phyloP scores from a whole-genome alignment of 2,113 vertebrate genomes.

The Sylvilagus bachmani region DNA sequence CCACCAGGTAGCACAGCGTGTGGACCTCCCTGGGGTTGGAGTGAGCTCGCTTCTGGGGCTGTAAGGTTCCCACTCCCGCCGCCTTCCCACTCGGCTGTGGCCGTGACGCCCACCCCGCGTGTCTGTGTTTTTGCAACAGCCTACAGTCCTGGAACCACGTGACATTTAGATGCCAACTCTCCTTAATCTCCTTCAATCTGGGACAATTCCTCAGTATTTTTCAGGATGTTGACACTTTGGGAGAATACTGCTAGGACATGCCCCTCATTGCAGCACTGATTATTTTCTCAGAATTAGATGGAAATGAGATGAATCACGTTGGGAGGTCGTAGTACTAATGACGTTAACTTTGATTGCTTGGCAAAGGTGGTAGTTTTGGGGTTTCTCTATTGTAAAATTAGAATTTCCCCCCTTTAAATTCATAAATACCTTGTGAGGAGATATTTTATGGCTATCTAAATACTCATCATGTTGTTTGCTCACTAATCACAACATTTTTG shows the following conservation, averaged over 20 bases:
- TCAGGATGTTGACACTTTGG: neutral
- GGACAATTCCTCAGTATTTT: neutral
- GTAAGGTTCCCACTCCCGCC: too few species aligned
- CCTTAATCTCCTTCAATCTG: neutral
- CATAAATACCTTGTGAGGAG: neutral
- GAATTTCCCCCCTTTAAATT: neutral
- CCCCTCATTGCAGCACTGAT: neutral
- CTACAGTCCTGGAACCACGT: neutral
- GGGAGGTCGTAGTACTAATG: neutral
- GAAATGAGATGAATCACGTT: neutral
- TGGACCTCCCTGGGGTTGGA: too few species aligned
- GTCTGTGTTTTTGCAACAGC: neutral
- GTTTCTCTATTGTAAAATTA: neutral
- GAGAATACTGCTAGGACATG: neutral
- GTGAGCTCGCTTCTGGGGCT: too few species aligned
- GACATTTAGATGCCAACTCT: neutral
- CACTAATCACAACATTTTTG: neutral
- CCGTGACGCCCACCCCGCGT: too few species aligned
- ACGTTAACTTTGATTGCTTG: neutral
- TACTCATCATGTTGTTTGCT: neutral
- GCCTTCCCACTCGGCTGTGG: too few species aligned
- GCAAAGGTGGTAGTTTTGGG: neutral
- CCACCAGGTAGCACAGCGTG: conserved; percentile 85
- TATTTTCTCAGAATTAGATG: neutral
- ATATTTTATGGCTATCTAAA: neutral